Conservation (phyloP, 2,797 vertebrate species). For the Chaunax sp. region DNA sequence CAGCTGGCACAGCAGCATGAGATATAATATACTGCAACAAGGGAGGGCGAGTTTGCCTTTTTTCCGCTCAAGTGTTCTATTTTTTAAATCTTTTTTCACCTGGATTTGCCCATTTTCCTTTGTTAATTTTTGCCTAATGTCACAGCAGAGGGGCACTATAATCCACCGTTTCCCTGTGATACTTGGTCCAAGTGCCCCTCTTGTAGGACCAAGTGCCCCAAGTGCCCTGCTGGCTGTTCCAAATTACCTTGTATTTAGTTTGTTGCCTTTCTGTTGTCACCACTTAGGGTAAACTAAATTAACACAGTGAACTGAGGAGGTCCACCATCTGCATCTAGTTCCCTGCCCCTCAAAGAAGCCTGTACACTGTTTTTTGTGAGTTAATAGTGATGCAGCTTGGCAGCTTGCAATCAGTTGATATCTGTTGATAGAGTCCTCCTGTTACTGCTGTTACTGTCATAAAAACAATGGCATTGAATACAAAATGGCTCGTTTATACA, state of each 20-base stretch:
- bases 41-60: too few relatives aligned
- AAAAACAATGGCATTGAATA: constrained; percentile 2
- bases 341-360: constrained; percentile 15
- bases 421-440: constrained; percentile 14
- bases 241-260: constrained; percentile 35
- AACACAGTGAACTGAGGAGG: not conserved
- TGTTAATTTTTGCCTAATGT: not conserved
- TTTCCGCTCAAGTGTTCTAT: too few relatives aligned
- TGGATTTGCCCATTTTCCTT: too few relatives aligned
- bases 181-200: constrained; percentile 25
- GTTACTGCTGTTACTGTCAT: constrained; percentile 3
- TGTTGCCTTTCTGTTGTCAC: constrained; percentile 43
- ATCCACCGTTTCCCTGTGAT: constrained; percentile 5
- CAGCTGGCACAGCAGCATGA: too few relatives aligned
- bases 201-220: constrained; percentile 37
- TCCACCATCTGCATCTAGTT: constrained; percentile 15
- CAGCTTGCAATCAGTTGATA: constrained; percentile 19
- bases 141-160: constrained; percentile 10
- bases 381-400: constrained; percentile 1
- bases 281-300: constrained; percentile 27
- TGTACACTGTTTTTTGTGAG: not conserved
- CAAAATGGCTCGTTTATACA: not conserved
- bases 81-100: not conserved
- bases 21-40: too few relatives aligned
- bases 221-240: constrained; percentile 48